Base-by-base conservation (phyloP, 1,140 invertebrate species). In the Drosophila orena region DNA sequence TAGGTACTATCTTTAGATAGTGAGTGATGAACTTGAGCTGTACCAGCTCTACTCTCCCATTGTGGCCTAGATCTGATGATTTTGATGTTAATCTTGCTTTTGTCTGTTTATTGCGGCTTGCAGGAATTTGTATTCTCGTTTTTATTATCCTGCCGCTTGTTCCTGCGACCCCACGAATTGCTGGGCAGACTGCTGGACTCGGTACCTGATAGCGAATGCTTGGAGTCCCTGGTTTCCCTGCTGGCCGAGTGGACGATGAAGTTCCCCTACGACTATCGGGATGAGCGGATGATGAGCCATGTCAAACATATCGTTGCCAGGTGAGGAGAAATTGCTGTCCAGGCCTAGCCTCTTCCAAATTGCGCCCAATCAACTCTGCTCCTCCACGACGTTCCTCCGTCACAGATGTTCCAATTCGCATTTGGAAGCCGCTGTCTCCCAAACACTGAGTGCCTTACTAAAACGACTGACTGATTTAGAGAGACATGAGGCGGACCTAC, bases 261-360 rank as follows among this genome's bases (percentile, higher is more conserved):
- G 64, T 94, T 95, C 85, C 94, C 95, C 10, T 95, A 95, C 77
- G 95, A 95, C 91, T 95, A 95, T 91, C 93, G 94, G 24, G 94
- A 94, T 83, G 94, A 94, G 68, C 81, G 93, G 30, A 94, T 95
- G 93, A 94, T 95, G 93, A 93, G 93, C 69, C 93, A 94, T 66
- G 91, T 95, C 64, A 92, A 92, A 92, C 91, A 92, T 92, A 92
- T 92, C 91, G 91, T 92, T 91, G 80, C 89, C 64, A 91, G 88
- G 91, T 92, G 54, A 66, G 81, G 70, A 55, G 53, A 34, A 34
- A 62, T 12, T 59, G 3, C 54, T 4, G 43, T 15, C 17, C 12
- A 43, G 37, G n/a, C 56, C 44, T 8, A 35, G 42, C 24, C 24
- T 4, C 24, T 10, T 35, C 12, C 22, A 47, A 52, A 52, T 68